A percentile compares a stretch with the other conserved stretches of the same genome.
Conservation (phyloP, 2,888 invertebrate genomes). For the Deilephila elpenor region DNA sequence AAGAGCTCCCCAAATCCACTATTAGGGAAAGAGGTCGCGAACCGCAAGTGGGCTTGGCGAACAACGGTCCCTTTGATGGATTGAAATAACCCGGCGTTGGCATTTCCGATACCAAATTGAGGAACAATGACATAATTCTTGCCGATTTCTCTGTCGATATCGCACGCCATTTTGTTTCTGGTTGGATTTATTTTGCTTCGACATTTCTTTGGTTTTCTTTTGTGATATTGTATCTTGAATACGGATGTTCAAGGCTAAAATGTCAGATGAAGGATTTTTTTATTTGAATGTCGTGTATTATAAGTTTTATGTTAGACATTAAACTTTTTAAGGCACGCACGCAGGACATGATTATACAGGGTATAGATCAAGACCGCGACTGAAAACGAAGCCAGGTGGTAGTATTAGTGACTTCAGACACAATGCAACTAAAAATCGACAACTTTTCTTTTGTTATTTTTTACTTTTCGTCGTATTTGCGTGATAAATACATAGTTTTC, state of each 20-base stretch:
- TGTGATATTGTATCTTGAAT: neutral
- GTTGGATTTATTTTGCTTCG: neutral
- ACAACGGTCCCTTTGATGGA: slow-evolving; percentile 55
- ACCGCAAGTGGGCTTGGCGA: slow-evolving; percentile 48
- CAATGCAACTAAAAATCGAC: no score
- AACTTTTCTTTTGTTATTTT: no score
- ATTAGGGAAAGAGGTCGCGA: slow-evolving; percentile 51
- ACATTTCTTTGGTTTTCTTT: neutral
- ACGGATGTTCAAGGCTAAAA: neutral
- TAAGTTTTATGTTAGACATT: no score
- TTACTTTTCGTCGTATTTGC: no score
- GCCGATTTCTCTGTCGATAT: slow-evolving; percentile 22
- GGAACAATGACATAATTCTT: slow-evolving; percentile 41
- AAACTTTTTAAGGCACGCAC: no score
- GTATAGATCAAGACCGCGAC: no score
- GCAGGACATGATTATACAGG: no score
- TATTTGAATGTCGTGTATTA: no score
- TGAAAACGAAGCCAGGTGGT: no score
- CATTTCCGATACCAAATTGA: slow-evolving; percentile 48
- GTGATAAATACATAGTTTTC: no score
- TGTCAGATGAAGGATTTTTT: no score
- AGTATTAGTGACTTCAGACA: no score
- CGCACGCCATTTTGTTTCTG: slow-evolving; percentile 12
- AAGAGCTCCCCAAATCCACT: slow-evolving; percentile 17
- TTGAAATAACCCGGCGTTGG: slow-evolving; percentile 41